Base-by-base conservation (phyloP, 2,797 vertebrate genomes). In the Carapus acus region DNA sequence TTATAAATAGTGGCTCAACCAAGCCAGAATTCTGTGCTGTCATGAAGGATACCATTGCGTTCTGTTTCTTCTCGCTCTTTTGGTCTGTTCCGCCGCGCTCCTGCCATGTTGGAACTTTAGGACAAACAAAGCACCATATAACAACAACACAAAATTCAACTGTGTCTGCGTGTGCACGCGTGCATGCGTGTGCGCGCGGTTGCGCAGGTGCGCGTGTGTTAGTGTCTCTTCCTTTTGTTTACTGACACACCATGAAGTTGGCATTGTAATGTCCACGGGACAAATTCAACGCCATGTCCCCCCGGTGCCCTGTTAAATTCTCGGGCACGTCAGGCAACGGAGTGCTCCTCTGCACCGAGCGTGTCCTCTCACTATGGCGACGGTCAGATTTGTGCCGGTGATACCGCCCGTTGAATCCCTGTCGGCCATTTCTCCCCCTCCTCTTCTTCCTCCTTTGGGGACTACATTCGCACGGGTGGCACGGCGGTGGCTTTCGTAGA, bases 1-100 rank as follows among this genome's bases (percentile, higher is more conserved):
- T 83, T 85, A 85, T 81, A 85, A 87, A 86, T 85, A 84, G 85
- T 79, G 74, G 73, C 34, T 66, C 80, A 85, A 71, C 80, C 80
- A n/a, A 81, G 78, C 79, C 79, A 73, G 80, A 76, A 76, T 82
- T 62, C n/a, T 78, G 57, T 68, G 73, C 78, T 76, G 78, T 79
- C 58, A 65, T 76, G 74, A 74, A 73, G 78, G 78, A 81, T 76
- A 53, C 56, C 51, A 42, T 57, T 56, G 78, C n/a, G n/a, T n/a
- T n/a, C n/a, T n/a, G n/a, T n/a, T 81, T 84, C 71, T 82, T 66
- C 61, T 43, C 61, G 66, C 71, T 60, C 63, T 61, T 58, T 55
- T 63, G 56, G 62, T 69, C 64, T 67, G 68, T 68, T 81, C 64
- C 9, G 17, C 48, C 49, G 49, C 36, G 62, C 58, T 67, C 67